Evolutionary conservation across 2,113 vertebrate species (phyloP).

Genomic region (Hepsetus odoe): DNA sequence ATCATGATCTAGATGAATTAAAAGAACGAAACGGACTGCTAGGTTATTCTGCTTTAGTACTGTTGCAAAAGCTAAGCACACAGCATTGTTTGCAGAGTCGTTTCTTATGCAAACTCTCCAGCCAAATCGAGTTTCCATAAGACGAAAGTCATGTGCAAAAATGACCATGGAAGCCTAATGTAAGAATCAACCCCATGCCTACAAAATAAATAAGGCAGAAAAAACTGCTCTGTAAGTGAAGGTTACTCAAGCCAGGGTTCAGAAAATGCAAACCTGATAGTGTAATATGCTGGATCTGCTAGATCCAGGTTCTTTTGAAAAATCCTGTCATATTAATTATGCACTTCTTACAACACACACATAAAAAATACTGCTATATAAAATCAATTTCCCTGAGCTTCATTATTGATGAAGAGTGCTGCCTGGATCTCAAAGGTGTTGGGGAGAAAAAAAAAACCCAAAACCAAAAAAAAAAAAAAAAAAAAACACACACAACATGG

Average conservation of each 20-base stretch:
- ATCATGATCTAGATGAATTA: background rate
- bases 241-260: background rate
- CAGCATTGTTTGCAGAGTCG: too few relatives aligned
- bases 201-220: background rate
- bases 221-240: background rate
- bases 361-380: constrained; percentile 16
- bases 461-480: constrained; percentile 14
- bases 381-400: constrained; percentile 2
- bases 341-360: constrained; percentile 16
- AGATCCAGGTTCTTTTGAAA: background rate
- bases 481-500: background rate
- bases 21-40: background rate
- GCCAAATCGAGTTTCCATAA: background rate
- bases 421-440: constrained; percentile 19
- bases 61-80: too few relatives aligned
- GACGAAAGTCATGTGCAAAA: background rate
- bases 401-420: constrained; percentile 24
- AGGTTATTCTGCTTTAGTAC: constrained; percentile 15
- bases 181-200: background rate
- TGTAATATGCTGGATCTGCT: too few relatives aligned
- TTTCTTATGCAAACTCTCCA: background rate
- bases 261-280: background rate
- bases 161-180: background rate
- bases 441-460: background rate
- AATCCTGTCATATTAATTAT: constrained; percentile 25